Evolutionary conservation across 2,888 invertebrate genomes (phyloP), one percentile per base, ranked within the genome.

Genomic region (Drosophila antonietae): DNA sequence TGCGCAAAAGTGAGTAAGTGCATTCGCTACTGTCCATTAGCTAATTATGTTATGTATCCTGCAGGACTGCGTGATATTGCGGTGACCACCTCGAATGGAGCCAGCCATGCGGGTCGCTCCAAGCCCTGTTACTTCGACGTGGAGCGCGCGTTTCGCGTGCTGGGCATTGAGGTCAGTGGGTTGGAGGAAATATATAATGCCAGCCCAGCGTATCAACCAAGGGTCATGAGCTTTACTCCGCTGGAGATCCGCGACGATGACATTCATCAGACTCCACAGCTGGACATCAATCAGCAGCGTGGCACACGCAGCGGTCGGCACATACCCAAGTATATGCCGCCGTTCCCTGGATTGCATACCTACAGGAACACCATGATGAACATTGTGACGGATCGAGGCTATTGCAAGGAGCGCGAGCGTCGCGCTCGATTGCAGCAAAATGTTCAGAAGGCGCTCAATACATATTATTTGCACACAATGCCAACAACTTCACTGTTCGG

Each of bases 321-420:
- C 31, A 68, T 85, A 31, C 85, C 85, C 35, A 70, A 71, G 2
- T 58, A 66, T 44, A 35, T 85, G 14, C 73, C 75, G 2, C 63
- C 73, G 1, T 82, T 68, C 41, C 83, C 83, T 8, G 58, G 57
- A 5, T 7, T 44, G 3, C 83, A 83, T 33, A 75, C 78, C 47
- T 82, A 60, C 35, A 72, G 14, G 57, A 28, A 52, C 18, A 74
- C 72, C n/a, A 0, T 12, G 6, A 20, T 80, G 14, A 12, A 56
- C 20, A 10, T 46, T n/a, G 3, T 6, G 0, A 51, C 39, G 1
- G 20, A 69, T 1, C 46, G 47, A 0, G 28, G 28, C 8, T 66
- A 78, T 10, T 6, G 14, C 15, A 0, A 2, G 15, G 51, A 41
- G 12, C 73, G 85, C 1, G 15, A 61, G 0, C 46, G 37, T 2